Conservation (phyloP, 37 sponge, comb jelly and placozoan species). For the Beroe ovata region DNA sequence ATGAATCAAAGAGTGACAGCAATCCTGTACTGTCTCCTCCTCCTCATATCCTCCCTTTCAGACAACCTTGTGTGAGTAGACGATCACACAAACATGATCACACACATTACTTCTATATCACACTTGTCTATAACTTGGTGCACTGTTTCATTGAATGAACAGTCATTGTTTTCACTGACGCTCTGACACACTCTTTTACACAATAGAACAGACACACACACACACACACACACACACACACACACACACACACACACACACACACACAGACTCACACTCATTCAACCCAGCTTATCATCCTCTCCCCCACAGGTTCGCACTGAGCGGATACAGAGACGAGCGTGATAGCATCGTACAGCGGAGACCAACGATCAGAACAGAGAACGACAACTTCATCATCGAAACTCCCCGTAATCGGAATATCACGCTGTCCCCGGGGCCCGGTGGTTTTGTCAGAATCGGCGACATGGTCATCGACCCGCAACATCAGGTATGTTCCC, state of each 20-base stretch:
- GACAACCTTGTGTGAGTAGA: conserved; percentile 59
- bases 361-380: conserved; percentile 57
- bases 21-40: not conserved
- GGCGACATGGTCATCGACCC: conserved; percentile 64
- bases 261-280: too few relatives aligned
- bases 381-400: conserved; percentile 54
- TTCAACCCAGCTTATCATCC: not conserved
- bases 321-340: conserved; percentile 61
- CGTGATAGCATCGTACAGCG: conserved; percentile 64
- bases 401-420: conserved; percentile 21
- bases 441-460: conserved; percentile 42
- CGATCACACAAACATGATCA: too few relatives aligned
- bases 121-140: too few relatives aligned
- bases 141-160: too few relatives aligned
- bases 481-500: not conserved
- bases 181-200: too few relatives aligned
- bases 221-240: too few relatives aligned
- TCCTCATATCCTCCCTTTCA: conserved; percentile 21
- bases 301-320: conserved; percentile 2
- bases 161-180: too few relatives aligned
- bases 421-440: conserved; percentile 62
- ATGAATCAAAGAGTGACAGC: conserved; percentile 1
- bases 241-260: too few relatives aligned
- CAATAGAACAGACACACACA: too few relatives aligned
- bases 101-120: too few relatives aligned